Evolutionary conservation across 2,113 vertebrate genomes (phyloP), one percentile per base, ranked within the genome.

Genomic region (Nansenia antarctica): DNA sequence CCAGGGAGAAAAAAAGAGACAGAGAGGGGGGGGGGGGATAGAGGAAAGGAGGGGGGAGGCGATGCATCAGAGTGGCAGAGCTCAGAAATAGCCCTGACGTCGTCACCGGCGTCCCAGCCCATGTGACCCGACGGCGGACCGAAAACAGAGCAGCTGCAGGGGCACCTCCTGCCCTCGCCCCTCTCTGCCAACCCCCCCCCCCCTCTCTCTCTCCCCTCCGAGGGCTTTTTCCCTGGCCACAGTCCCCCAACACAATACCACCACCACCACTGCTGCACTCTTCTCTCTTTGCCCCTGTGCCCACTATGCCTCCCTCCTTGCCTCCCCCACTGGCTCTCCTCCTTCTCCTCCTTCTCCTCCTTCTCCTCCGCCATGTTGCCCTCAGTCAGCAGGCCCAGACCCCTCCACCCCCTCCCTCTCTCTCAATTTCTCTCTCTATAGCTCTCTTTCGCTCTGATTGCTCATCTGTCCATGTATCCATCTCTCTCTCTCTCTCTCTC

Each of bases 41-140:
- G 52, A 54, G 52, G 24, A 54, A 45, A 5, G 26, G 24, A 12
- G 8, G 9, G 22, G n/a, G 2, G 9, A 34, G 69, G 27, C n/a
- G 1, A 27, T 45, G 62, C 37, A 30, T 72, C 70, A 71, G 49
- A 57, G 27, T 57, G 29, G 34, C 34, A 42, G 32, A n/a, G 35
- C 20, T 71, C 57, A 14, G 18, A 69, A 69, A 69, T 69, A 69
- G 67, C 57, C 34, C 24, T 18, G 20, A 39, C 35, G 39, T 32
- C 57, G 52, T 54, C 39, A 59, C 42, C 3, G 55, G 55, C 20
- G n/a, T 47, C 31, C 58, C 31, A n/a, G 9, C 12, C 27, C 37
- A 57, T 37, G 39, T 69, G 57, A 69, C 57, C 55, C 58, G 15
- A 18, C 58, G 20, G 31, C 30, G 57, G 35, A 26, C 22, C 53